Evolutionary conservation across 2,113 vertebrate species (phyloP), one percentile per base, ranked within the genome.

Genomic region (Onychostoma macrolepis): DNA sequence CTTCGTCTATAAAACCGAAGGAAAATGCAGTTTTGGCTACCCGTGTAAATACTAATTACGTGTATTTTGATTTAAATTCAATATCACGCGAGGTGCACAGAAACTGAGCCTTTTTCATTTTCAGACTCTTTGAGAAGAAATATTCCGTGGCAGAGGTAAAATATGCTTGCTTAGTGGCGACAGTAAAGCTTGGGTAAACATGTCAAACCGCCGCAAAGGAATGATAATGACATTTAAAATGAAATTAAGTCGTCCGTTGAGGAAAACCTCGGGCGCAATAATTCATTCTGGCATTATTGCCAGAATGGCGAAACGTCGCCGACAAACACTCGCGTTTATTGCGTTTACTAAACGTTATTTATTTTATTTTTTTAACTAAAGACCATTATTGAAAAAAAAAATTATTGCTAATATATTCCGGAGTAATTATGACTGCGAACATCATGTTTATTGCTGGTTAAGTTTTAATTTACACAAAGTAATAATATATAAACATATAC

Each of bases 111-210:
- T 69, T 67, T 67, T 58, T 93, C 91, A 94, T 95, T 96, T 96
- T 95, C 95, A 94, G 94, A 96, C 87, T 95, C 96, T 95, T 96
- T 85, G 93, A 90, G 86, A 83, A 41, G 69, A 85, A 30, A 92
- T 88, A 88, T 79, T 84, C 61, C 92, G 95, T 96, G 95, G 94
- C 96, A 94, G 94, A 94, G 94, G 93, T 97, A 95, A 96, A 96
- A 95, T 91, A 88, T 92, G 90, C 93, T 94, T 96, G 95, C 93
- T 91, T 92, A 91, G 85, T 93, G 95, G 96, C 91, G 96, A 97
- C 96, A 96, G 95, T 90, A 91, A 90, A 0, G 88, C 95, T 92
- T 95, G 89, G 91, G 92, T 93, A 95, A 96, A 96, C 93, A 96
- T 61, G 65, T 91, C 90, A 85, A 56, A 19, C 6, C 75, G 92